Conservation (phyloP, 2,113 vertebrate genomes). For the western clawed frog (Xenopus tropicalis) region DNA sequence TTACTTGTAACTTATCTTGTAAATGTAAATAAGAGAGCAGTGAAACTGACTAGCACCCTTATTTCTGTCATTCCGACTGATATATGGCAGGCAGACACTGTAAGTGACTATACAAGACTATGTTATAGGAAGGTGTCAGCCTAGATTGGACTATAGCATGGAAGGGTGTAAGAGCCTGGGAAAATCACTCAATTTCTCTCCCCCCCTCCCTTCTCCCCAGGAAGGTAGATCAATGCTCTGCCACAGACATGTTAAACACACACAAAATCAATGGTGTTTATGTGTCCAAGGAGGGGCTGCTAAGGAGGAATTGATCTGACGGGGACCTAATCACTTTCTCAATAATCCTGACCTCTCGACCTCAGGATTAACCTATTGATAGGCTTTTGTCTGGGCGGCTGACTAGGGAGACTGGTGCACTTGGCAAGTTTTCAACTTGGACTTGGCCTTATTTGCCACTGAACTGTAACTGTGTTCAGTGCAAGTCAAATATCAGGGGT, state of each 20-base stretch:
- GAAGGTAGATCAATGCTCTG: constrained; percentile 51
- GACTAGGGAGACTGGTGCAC: constrained; percentile 8
- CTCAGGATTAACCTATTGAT: constrained; percentile 67
- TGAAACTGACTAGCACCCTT: background rate
- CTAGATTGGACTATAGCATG: constrained; percentile 12
- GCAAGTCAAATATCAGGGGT: no score
- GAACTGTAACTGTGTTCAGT: background rate
- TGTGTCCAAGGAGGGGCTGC: constrained; percentile 48
- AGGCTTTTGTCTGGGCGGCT: constrained; percentile 51
- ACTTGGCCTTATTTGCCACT: constrained; percentile 10
- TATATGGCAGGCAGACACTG: background rate
- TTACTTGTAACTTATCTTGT: background rate
- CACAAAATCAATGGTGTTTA: constrained; percentile 51
- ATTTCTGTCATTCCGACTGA: background rate
- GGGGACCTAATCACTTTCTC: constrained; percentile 68
- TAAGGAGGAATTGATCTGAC: constrained; percentile 63
- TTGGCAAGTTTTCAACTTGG: constrained; percentile 17
- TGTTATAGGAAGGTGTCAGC: background rate
- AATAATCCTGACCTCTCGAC: constrained; percentile 62
- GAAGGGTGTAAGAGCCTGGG: constrained; percentile 11
- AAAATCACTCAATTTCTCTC: constrained; percentile 3
- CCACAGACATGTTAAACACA: constrained; percentile 56
- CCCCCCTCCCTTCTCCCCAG: constrained; percentile 18
- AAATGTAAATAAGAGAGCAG: constrained; percentile 1
- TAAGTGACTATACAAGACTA: background rate